A percentile compares a stretch with the other conserved stretches of the same genome.
These are phyloP conservation scores for Drosophila nebulosa DNA, from an alignment of 1,140 invertebrate species.

Conservation along the genomic window DNA sequence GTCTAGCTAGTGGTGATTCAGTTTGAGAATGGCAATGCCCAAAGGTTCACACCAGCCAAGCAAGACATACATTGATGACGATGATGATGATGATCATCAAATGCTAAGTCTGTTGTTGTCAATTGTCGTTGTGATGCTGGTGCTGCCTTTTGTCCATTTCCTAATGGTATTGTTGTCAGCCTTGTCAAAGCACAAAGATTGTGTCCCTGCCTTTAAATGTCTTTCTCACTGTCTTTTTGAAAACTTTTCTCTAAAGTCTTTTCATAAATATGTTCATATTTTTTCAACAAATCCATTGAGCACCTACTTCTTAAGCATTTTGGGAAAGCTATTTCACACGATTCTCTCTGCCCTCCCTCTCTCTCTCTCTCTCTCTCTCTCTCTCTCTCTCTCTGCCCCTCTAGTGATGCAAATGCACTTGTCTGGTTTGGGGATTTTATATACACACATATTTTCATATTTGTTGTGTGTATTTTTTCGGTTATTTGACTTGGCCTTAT, in stretches of 20 bases:
- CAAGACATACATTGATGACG: constrained; percentile 17
- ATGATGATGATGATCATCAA: constrained; percentile 35
- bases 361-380: no score
- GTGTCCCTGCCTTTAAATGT: constrained; percentile 49
- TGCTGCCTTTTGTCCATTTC: constrained; percentile 43
- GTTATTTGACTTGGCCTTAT: constrained; percentile 63
- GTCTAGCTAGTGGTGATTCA: constrained; percentile 63
- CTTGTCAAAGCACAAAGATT: constrained; percentile 69
- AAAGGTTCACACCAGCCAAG: constrained; percentile 64
- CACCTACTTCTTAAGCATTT: neutral
- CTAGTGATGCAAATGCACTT: constrained; percentile 70
- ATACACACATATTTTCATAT: constrained; percentile 33
- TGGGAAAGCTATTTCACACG: constrained; percentile 70
- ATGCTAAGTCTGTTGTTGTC: constrained; percentile 32
- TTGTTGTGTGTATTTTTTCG: constrained; percentile 29
- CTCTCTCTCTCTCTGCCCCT: neutral
- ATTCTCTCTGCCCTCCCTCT: neutral
- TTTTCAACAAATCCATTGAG: constrained; percentile 71
- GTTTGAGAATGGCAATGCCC: constrained; percentile 44
- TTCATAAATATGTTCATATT: constrained; percentile 63
- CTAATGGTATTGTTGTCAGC: constrained; percentile 75
- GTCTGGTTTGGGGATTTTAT: constrained; percentile 44
- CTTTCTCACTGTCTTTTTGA: constrained; percentile 17
- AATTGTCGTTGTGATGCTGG: constrained; percentile 48
- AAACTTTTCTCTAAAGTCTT: constrained; percentile 49